Evolutionary conservation across 2,113 vertebrate species (phyloP).

Genomic region (Gymnobelideus leadbeateri): DNA sequence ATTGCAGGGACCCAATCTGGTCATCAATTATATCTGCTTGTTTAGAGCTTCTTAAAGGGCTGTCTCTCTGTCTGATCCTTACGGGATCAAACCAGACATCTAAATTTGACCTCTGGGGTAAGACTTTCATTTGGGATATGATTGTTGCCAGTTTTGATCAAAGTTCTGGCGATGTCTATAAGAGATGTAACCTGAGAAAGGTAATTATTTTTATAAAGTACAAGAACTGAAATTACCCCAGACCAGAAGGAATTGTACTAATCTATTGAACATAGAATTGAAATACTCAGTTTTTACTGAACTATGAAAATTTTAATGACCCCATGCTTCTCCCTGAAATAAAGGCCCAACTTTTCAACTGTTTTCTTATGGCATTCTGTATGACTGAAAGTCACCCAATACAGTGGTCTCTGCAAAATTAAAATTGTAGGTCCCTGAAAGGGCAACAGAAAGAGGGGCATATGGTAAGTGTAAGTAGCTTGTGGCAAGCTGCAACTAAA

Average conservation of each 20-base stretch:
- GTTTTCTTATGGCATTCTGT: neutral
- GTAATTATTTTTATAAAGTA: slow-evolving; percentile 17
- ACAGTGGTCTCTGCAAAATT: neutral
- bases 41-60: neutral
- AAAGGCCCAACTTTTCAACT: neutral
- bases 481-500: neutral
- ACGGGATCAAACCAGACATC: slow-evolving; percentile 6
- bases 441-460: neutral
- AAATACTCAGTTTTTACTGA: slow-evolving; percentile 49
- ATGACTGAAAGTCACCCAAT: neutral
- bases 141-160: neutral
- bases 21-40: neutral
- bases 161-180: slow-evolving; percentile 6
- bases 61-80: slow-evolving; percentile 8
- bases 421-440: neutral
- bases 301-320: neutral
- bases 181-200: slow-evolving; percentile 17
- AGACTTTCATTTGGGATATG: slow-evolving; percentile 43
- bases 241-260: slow-evolving; percentile 18
- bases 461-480: neutral
- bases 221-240: neutral
- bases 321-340: neutral
- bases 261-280: slow-evolving; percentile 41
- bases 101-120: slow-evolving; percentile 32
- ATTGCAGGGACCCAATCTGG: neutral